These are phyloP conservation scores for Pemphigus obesinymphae DNA, from an alignment of 1,140 invertebrate species.

Conservation along the genomic window DNA sequence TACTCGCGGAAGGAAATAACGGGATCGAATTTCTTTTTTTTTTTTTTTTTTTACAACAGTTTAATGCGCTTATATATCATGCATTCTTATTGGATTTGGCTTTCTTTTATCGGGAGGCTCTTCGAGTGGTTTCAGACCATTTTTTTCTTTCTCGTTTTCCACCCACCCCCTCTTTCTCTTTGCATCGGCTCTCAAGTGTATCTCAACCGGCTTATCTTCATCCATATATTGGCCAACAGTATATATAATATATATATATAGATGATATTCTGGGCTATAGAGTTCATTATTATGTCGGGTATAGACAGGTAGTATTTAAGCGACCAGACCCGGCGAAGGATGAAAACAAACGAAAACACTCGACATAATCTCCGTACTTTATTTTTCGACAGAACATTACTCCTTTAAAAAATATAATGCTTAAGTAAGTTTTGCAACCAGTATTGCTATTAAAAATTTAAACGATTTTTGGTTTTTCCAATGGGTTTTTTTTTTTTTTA, in stretches of 20 bases:
- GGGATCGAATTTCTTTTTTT: not conserved
- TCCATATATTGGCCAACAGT: no score
- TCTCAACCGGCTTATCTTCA: conserved; percentile 10
- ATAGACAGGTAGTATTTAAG: conserved; percentile 1
- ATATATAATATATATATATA: no score
- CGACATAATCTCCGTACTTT: not conserved
- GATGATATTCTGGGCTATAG: conserved; percentile 21
- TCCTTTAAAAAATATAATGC: no score
- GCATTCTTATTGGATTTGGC: conserved; percentile 38
- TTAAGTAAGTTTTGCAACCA: no score
- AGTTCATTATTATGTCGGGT: conserved; percentile 9
- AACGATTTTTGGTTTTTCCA: no score
- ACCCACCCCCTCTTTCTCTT: not conserved
- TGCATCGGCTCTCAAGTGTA: not conserved
- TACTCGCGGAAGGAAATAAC: conserved; percentile 11
- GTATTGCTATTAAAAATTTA: no score
- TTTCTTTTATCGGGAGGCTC: conserved; percentile 27
- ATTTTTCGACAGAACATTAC: no score
- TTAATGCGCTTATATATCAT: conserved; percentile 29
- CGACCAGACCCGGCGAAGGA: not conserved
- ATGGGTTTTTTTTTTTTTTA: no score
- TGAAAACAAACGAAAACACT: not conserved
- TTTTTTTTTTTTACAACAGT: conserved; percentile 23
- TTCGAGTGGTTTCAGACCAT: conserved; percentile 3
- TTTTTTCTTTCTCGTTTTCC: not conserved